These are phyloP conservation scores for Sebastes kiyomatsui DNA, from an alignment of 2,797 vertebrate genomes.

Conservation along the genomic window DNA sequence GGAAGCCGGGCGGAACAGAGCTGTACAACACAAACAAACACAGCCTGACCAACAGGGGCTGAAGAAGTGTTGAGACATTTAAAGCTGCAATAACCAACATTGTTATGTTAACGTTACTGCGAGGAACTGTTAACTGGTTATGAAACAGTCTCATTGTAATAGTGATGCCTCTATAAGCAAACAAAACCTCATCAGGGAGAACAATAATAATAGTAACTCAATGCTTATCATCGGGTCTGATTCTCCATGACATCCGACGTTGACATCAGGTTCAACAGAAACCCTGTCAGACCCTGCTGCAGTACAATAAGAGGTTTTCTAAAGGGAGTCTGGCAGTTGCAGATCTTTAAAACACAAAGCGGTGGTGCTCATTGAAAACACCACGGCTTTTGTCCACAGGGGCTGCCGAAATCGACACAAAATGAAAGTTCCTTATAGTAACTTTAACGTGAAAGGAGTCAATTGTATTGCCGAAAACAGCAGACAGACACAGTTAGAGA, in stretches of 20 bases:
- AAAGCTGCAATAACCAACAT: neutral
- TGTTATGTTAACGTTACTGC: too few species aligned
- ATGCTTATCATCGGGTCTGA: too few species aligned
- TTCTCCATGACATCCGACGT: neutral
- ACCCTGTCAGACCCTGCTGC: neutral
- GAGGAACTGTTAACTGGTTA: neutral
- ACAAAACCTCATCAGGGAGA: neutral
- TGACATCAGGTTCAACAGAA: neutral
- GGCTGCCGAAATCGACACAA: neutral
- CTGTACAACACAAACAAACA: neutral
- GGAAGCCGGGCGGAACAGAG: neutral
- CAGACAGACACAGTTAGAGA: too few species aligned
- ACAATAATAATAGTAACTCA: too few species aligned
- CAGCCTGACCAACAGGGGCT: neutral
- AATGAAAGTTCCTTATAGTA: neutral
- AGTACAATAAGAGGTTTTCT: neutral
- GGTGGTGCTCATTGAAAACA: neutral
- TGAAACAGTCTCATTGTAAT: neutral
- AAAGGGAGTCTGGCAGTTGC: neutral
- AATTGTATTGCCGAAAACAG: neutral
- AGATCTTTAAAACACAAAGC: neutral
- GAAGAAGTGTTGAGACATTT: neutral
- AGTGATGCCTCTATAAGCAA: neutral
- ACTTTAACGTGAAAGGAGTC: neutral
- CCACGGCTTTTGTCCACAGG: fast-evolving